Base-by-base conservation (phyloP, 2,888 invertebrate species). In the Parnassius apollo region DNA sequence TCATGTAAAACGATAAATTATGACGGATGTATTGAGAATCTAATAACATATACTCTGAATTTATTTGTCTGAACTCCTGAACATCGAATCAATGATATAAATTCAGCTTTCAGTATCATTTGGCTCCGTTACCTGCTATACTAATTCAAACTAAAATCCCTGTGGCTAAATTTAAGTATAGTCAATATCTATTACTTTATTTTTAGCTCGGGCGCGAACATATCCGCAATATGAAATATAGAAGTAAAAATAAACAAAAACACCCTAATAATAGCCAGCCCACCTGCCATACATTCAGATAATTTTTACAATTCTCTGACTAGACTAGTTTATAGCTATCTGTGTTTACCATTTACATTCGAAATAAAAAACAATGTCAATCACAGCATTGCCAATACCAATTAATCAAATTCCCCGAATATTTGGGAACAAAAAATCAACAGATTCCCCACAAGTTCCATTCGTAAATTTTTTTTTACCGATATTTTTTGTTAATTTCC, bases 131-230 rank as follows among this genome's bases (percentile, higher is more conserved):
- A 84, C 82, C 88, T 86, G 86, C 77, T 71, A 69, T 66, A 81
- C 88, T 83, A 86, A 84, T 83, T 79, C 81, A 85, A 86, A n/a
- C 35, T 35, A 35, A 35, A 35, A 35, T 35, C 35, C 7, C 35
- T 35, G 35, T 35, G 35, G 35, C 88, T 83, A 86, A 84, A 83
- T 79, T 81, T 85, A 86, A n/a, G 13, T 73, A n/a, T n/a, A 76
- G 77, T 75, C 76, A 79, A 80, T 77, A 82, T 74, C 82, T 69
- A 85, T 85, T 80, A 85, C 84, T 87, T 88, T 90, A 90, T 90
- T 86, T 88, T 85, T 88, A 89, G 88, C 80, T 68, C 73, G 77
- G 77, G 76, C 75, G 77, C 77, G 76, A 74, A 77, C 74, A 76
- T 80, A 77, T 77, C 72, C 76, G 77, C 73, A 71, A 74, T 68